Evolutionary conservation across 1,140 invertebrate genomes (phyloP).

Genomic region (Formica selysi): DNA sequence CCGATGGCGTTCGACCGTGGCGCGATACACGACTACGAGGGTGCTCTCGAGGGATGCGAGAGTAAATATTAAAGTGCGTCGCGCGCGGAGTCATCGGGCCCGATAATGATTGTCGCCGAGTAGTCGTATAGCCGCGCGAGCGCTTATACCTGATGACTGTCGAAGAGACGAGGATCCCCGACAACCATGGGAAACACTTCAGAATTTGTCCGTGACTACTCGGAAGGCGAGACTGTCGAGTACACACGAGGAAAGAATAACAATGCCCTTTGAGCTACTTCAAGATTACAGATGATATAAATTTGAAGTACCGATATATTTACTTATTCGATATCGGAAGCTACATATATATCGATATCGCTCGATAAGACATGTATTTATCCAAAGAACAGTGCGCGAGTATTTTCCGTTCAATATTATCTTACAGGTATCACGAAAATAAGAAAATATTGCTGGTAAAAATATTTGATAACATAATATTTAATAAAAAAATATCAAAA

Average conservation of each 20-base stretch:
- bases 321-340: conserved; percentile 26
- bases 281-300: conserved; percentile 33
- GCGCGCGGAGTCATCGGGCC: conserved; percentile 77
- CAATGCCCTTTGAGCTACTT: background rate
- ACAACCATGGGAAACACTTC: conserved; percentile 81
- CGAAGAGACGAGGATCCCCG: conserved; percentile 73
- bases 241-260: background rate
- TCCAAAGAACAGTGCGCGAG: background rate
- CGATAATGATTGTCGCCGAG: conserved; percentile 82
- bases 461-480: no score
- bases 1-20: conserved; percentile 79
- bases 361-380: background rate
- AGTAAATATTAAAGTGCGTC: conserved; percentile 83
- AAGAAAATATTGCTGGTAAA: no score
- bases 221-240: background rate
- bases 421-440: background rate
- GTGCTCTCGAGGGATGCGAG: conserved; percentile 80
- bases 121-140: conserved; percentile 14
- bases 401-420: background rate
- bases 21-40: conserved; percentile 75
- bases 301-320: conserved; percentile 20
- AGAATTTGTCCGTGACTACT: conserved; percentile 53
- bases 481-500: background rate
- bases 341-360: background rate
- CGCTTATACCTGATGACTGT: conserved; percentile 56